Conservation (phyloP, 2,888 invertebrate genomes). For the Eumerus sabulonum region DNA sequence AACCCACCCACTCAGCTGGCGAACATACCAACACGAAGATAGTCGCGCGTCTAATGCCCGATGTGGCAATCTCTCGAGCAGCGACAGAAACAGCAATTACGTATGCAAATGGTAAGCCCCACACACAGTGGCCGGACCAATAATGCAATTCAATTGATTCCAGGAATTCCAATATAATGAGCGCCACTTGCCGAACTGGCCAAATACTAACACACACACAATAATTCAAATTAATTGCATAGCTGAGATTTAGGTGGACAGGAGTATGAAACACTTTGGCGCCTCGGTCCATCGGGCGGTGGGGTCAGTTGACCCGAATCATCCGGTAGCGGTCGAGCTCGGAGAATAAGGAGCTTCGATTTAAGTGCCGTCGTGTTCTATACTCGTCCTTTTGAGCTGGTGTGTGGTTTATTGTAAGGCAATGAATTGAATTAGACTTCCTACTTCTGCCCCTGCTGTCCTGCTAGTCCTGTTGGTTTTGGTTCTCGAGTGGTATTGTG, state of each 20-base stretch:
- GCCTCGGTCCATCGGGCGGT: conserved; percentile 8
- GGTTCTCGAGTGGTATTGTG: neutral
- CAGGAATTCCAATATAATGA: conserved; percentile 64
- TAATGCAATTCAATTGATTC: conserved; percentile 68
- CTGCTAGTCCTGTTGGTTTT: too few species aligned
- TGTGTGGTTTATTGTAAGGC: conserved; percentile 35
- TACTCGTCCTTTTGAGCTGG: too few species aligned
- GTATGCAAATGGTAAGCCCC: conserved; percentile 57
- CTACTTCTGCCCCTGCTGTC: conserved; percentile 20
- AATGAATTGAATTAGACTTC: conserved; percentile 63
- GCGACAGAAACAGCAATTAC: conserved; percentile 43
- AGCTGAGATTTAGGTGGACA: conserved; percentile 46
- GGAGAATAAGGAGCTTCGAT: too few species aligned
- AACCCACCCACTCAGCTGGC: conserved; percentile 8
- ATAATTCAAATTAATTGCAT: conserved; percentile 68
- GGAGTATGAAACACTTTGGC: conserved; percentile 1
- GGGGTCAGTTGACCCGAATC: conserved; percentile 33
- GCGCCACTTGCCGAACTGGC: conserved; percentile 56
- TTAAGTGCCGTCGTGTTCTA: too few species aligned
- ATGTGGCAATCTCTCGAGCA: conserved; percentile 12
- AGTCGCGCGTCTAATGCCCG: neutral
- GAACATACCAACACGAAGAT: too few species aligned
- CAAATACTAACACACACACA: conserved; percentile 54
- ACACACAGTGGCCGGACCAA: conserved; percentile 25
- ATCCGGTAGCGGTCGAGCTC: conserved; percentile 5